Base-by-base conservation (phyloP, 2,888 invertebrate genomes). In the Hirtodrosophila duncani region DNA sequence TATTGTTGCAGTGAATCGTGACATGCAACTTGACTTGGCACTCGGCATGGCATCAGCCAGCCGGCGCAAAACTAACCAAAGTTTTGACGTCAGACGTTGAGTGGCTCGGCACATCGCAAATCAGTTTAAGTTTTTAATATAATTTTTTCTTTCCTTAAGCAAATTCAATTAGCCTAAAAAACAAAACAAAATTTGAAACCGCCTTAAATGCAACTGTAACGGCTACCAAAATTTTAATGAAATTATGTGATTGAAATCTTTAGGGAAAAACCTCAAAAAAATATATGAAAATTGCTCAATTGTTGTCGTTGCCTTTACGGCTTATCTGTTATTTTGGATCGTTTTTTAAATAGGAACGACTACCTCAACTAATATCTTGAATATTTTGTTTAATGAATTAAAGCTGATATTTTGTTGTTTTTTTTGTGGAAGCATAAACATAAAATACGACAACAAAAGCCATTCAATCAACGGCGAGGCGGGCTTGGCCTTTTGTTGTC, bases 1-100 rank as follows among this genome's bases (percentile, higher is more conserved):
- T 46, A 63, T 48, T 61, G 64, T 51, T 63, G 67, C 62, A 45
- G 63, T 52, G 77, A 75, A 75, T 79, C 74, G 81, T 75, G 74
- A 75, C 74, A 69, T 75, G 77, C 63, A 75, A 71, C 75, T 79
- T 57, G 79, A 70, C 75, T 74, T 64, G 72, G 53, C 68, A 62
- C 68, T 72, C 60, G 61, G 55, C 65, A 60, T 63, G 61, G 55
- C 65, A 60, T 53, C 33, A 64, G 50, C 55, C 46, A 74, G 53
- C 60, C 58, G 74, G 42, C 45, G 34, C 42, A 34, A 41, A 34
- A 30, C 38, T 48, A 51, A 18, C 46, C 65, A 48, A 27, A n/a
- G n/a, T n/a, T n/a, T 44, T 69, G 67, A 71, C 71, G 75, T 79
- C 81, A 74, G n/a, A n/a, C n/a, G n/a, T n/a, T n/a, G n/a, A n/a